A percentile compares a stretch with the other conserved stretches of the same genome.
phyloP scores from a whole-genome alignment of 2,113 vertebrate species.

The Dipodomys spectabilis region DNA sequence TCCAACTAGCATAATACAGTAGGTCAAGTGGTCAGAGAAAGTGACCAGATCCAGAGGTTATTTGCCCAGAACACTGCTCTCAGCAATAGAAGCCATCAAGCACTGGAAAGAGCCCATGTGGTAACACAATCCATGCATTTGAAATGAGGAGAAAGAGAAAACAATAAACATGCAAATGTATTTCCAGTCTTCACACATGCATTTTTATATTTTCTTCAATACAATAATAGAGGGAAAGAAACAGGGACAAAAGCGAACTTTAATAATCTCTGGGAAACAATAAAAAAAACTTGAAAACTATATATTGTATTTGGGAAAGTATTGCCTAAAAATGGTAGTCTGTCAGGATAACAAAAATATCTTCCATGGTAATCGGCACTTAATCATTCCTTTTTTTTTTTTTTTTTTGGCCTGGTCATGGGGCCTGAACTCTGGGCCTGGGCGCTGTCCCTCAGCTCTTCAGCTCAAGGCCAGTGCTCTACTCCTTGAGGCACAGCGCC shows the following conservation, averaged over 20 bases:
- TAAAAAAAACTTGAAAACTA: slow-evolving; percentile 61
- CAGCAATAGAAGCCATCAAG: neutral
- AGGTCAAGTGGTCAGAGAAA: neutral
- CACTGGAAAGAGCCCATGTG: slow-evolving; percentile 22
- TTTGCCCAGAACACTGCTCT: neutral
- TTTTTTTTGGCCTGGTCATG: too few relatives aligned
- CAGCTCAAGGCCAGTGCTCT: too few relatives aligned
- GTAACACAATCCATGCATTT: slow-evolving; percentile 56
- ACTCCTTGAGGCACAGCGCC: too few relatives aligned
- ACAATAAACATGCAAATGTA: slow-evolving; percentile 83
- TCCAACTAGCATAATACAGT: slow-evolving; percentile 16
- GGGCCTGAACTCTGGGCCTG: too few relatives aligned
- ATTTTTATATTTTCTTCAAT: slow-evolving; percentile 73
- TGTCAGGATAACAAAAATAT: slow-evolving; percentile 57
- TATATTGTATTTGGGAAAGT: slow-evolving; percentile 40
- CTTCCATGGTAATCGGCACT: neutral
- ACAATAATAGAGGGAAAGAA: slow-evolving; percentile 63
- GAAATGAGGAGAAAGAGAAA: slow-evolving; percentile 71
- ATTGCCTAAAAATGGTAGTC: slow-evolving; percentile 57
- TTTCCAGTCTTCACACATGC: slow-evolving; percentile 66
- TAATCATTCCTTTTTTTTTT: neutral
- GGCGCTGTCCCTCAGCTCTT: too few relatives aligned
- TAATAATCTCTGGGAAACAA: slow-evolving; percentile 66
- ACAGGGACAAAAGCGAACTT: neutral
- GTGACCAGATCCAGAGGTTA: slow-evolving; percentile 14